Percentiles rank a stretch among this genome's conserved stretches.
phyloP scores from a whole-genome alignment of 1,140 invertebrate genomes.

The Hestina assimilis region DNA sequence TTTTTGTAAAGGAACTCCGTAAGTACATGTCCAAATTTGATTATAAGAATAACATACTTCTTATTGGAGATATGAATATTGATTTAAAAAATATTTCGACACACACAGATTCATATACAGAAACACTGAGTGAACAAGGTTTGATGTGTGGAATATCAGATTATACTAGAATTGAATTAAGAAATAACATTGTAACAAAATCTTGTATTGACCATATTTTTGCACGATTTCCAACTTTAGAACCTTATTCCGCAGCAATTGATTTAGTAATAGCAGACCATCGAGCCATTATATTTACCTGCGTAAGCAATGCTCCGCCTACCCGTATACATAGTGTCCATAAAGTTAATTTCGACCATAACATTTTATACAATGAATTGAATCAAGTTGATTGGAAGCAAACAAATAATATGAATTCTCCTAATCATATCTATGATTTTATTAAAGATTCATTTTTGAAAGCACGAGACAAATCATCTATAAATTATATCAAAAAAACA shows the following conservation, averaged over 20 bases:
- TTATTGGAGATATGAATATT: conserved; percentile 16
- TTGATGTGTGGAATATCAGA: conserved; percentile 17
- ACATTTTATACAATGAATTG: conserved; percentile 4
- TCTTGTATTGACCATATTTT: conserved; percentile 24
- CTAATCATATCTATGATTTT: conserved; percentile 5
- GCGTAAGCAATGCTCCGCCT: no score
- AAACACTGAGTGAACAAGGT: conserved; percentile 5
- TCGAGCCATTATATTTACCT: conserved; percentile 2
- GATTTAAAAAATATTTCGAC: conserved; percentile 10
- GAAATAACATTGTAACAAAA: conserved; percentile 4
- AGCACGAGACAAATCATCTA: neutral
- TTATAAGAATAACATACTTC: neutral
- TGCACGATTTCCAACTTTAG: conserved; percentile 11
- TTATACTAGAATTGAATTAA: conserved; percentile 17
- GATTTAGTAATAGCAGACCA: conserved; percentile 22
- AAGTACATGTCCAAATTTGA: neutral
- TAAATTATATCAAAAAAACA: conserved; percentile 4
- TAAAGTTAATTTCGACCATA: conserved; percentile 6
- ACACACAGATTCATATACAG: conserved; percentile 14
- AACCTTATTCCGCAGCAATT: conserved; percentile 11
- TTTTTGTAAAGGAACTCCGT: neutral
- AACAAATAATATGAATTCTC: neutral
- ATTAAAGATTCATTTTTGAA: conserved; percentile 9
- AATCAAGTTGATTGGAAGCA: conserved; percentile 4
- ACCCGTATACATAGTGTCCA: conserved; percentile 4